These are phyloP conservation scores for Sitta carolinensis DNA, from an alignment of 2,797 vertebrate genomes.

Conservation along the genomic window DNA sequence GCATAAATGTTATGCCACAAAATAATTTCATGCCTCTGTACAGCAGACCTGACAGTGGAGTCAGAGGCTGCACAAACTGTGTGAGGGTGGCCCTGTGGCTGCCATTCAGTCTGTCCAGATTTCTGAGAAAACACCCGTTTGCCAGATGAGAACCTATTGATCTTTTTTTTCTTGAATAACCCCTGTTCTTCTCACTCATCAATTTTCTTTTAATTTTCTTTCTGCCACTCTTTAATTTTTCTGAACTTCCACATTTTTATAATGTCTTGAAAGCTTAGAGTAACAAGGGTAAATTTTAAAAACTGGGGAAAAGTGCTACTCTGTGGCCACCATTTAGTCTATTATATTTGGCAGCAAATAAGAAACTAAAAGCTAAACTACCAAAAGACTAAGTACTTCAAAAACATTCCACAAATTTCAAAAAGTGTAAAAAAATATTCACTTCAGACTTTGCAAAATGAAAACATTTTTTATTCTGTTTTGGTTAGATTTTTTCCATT, in stretches of 20 bases:
- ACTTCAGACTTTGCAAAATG: neutral
- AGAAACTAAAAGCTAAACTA: slow-evolving; percentile 12
- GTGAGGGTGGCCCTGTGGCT: neutral
- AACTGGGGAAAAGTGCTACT: neutral
- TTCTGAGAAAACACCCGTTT: neutral
- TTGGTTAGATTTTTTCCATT: neutral
- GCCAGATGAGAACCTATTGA: neutral
- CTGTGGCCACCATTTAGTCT: neutral
- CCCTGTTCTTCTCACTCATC: neutral
- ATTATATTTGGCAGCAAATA: slow-evolving; percentile 40
- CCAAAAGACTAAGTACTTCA: neutral
- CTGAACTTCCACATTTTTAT: slow-evolving; percentile 17
- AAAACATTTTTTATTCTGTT: slow-evolving; percentile 28
- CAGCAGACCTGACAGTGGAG: neutral
- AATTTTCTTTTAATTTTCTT: neutral
- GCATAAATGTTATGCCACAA: neutral
- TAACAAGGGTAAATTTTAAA: neutral
- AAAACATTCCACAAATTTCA: slow-evolving; percentile 35
- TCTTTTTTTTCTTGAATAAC: neutral
- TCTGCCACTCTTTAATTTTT: neutral
- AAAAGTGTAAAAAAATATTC: neutral
- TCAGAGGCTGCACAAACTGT: neutral
- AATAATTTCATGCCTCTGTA: neutral
- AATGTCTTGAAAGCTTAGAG: slow-evolving; percentile 25
- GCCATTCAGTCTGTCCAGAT: neutral